phyloP scores from a whole-genome alignment of 1,140 invertebrate species.

The Rhysida immarginata region DNA sequence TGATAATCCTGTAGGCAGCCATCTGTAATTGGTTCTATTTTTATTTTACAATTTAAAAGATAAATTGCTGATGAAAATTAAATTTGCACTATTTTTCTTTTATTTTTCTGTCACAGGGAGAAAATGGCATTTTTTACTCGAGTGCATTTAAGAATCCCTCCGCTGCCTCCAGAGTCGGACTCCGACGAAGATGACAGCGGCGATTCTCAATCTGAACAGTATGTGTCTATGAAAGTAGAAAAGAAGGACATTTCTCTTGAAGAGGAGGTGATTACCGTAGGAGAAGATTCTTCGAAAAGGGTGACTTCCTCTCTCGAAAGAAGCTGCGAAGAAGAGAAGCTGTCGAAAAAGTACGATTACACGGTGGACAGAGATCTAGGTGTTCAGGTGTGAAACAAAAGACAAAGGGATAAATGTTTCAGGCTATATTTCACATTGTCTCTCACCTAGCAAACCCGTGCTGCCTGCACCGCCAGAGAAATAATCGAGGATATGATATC shows the following conservation, averaged over 20 bases:
- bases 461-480: too few relatives aligned
- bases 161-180: conserved; percentile 44
- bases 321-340: too few relatives aligned
- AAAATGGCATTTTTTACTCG: conserved; percentile 90
- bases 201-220: not conserved
- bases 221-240: too few relatives aligned
- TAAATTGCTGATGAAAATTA: not conserved
- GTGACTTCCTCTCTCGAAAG: too few relatives aligned
- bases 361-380: conserved; percentile 17
- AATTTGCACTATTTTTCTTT: conserved; percentile 5
- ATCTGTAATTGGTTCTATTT: not conserved
- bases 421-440: too few relatives aligned
- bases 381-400: conserved; percentile 15
- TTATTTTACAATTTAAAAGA: not conserved
- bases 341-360: conserved; percentile 19
- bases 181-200: not conserved
- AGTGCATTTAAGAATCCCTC: conserved; percentile 55
- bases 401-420: not conserved
- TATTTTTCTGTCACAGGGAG: conserved; percentile 44
- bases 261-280: too few relatives aligned
- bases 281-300: too few relatives aligned
- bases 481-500: too few relatives aligned
- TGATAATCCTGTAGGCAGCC: too few relatives aligned
- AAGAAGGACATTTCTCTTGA: too few relatives aligned
- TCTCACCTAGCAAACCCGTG: too few relatives aligned